Conservation (phyloP, 2,797 vertebrate genomes). For the Myotis daubentonii region DNA sequence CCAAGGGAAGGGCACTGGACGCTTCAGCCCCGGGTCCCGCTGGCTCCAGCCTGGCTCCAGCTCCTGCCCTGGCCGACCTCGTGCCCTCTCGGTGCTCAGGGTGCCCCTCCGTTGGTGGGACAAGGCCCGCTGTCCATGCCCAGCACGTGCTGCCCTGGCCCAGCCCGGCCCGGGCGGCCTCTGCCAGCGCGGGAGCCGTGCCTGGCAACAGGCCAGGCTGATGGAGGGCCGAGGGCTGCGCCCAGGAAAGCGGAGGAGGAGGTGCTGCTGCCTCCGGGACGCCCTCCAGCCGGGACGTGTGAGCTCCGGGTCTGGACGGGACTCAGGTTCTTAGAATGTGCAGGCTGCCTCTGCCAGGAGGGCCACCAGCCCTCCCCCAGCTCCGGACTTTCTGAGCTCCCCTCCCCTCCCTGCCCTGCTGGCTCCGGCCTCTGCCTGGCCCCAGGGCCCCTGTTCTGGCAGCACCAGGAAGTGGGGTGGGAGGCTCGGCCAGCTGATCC, state of each 20-base stretch:
- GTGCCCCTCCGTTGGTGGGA: fast-evolving
- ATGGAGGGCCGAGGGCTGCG: neutral
- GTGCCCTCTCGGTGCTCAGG: too few species aligned
- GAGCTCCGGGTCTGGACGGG: fast-evolving
- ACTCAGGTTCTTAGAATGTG: neutral
- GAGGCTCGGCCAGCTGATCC: neutral
- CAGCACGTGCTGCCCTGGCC: neutral
- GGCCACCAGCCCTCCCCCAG: fast-evolving
- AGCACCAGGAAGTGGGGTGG: neutral
- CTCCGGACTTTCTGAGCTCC: neutral
- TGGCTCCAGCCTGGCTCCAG: neutral
- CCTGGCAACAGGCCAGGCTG: neutral
- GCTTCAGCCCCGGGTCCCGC: neutral
- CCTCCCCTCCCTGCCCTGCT: neutral
- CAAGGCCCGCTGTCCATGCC: neutral
- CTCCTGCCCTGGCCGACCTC: neutral
- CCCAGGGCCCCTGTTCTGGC: neutral
- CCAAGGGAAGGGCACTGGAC: neutral
- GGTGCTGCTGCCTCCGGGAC: neutral
- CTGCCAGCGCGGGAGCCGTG: neutral
- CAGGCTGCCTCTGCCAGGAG: neutral
- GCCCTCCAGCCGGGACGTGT: neutral
- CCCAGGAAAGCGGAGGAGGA: neutral
- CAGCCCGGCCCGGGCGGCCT: neutral
- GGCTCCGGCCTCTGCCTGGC: fast-evolving